phyloP scores from a whole-genome alignment of 2,113 vertebrate genomes.

The Podarcis raffonei region DNA sequence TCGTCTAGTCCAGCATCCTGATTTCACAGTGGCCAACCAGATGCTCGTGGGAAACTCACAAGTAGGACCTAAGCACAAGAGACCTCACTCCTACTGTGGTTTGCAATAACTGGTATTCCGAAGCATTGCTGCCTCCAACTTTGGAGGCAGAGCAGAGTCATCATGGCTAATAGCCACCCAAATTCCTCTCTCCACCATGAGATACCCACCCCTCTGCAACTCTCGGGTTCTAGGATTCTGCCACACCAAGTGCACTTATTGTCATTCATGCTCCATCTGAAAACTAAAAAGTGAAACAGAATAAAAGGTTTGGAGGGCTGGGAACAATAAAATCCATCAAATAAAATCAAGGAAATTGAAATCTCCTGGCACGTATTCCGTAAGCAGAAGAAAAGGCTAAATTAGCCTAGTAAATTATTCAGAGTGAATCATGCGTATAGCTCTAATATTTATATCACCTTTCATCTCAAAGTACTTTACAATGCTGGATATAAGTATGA shows the following conservation, averaged over 20 bases:
- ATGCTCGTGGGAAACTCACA: too few species aligned
- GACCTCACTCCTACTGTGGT: too few species aligned
- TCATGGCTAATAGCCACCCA: too few species aligned
- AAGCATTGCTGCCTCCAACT: too few species aligned
- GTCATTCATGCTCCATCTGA: background rate
- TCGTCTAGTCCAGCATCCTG: too few species aligned
- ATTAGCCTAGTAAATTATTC: slow-evolving; percentile 43
- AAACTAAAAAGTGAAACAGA: background rate
- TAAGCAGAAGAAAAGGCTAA: slow-evolving; percentile 36
- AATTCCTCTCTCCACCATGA: too few species aligned
- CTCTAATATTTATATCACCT: slow-evolving; percentile 37
- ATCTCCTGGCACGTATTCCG: slow-evolving; percentile 23
- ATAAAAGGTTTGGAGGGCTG: slow-evolving; percentile 6
- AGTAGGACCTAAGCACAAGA: too few species aligned
- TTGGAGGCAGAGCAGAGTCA: too few species aligned
- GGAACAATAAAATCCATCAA: slow-evolving; percentile 24
- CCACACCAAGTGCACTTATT: background rate
- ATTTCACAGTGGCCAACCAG: too few species aligned
- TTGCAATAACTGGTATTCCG: too few species aligned
- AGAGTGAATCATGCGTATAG: slow-evolving; percentile 18
- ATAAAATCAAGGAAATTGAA: slow-evolving; percentile 39
- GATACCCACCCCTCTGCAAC: background rate
- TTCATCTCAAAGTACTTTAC: slow-evolving; percentile 19
- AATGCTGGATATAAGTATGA: slow-evolving; percentile 7
- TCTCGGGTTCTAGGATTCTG: background rate